A percentile compares a stretch with the other conserved stretches of the same genome.
Evolutionary conservation across 2,113 vertebrate genomes (phyloP).

Genomic region (Trematomus loennbergii): DNA sequence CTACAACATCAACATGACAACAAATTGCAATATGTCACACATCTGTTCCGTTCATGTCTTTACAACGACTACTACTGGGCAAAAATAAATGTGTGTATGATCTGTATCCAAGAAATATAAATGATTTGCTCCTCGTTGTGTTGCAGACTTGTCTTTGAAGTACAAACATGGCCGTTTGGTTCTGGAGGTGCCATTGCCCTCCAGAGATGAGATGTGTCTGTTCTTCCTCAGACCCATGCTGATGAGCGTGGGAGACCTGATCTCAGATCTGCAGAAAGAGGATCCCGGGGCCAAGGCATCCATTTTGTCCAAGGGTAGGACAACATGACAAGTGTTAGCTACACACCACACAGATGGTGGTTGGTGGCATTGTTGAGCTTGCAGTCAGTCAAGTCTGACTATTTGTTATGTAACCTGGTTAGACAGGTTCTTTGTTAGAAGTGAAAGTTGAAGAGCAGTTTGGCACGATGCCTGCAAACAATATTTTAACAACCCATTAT

Average conservation of each 20-base stretch:
- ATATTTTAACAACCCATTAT: background rate
- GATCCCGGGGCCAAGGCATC: conserved; percentile 87
- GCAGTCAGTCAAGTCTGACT: background rate
- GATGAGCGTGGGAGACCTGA: conserved; percentile 88
- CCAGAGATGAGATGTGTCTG: conserved; percentile 90
- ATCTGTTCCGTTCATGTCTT: background rate
- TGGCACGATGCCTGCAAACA: background rate
- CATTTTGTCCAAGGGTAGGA: conserved; percentile 84
- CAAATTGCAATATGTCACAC: background rate
- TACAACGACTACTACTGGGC: background rate
- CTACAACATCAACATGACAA: conserved; percentile 16
- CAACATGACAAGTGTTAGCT: background rate
- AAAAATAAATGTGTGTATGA: background rate
- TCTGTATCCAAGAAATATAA: background rate
- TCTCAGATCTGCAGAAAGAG: conserved; percentile 87
- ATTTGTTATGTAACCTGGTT: background rate
- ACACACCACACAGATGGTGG: background rate
- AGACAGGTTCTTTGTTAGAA: background rate
- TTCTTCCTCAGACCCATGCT: conserved; percentile 89
- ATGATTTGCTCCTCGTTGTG: background rate
- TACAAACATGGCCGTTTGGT: conserved; percentile 90
- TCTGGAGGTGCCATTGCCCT: conserved; percentile 88
- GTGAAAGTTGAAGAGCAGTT: background rate
- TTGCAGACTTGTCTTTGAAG: conserved; percentile 84
- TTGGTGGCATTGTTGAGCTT: background rate